phyloP scores from a whole-genome alignment of 2,888 invertebrate species.

The Sphaerophoria taeniata region DNA sequence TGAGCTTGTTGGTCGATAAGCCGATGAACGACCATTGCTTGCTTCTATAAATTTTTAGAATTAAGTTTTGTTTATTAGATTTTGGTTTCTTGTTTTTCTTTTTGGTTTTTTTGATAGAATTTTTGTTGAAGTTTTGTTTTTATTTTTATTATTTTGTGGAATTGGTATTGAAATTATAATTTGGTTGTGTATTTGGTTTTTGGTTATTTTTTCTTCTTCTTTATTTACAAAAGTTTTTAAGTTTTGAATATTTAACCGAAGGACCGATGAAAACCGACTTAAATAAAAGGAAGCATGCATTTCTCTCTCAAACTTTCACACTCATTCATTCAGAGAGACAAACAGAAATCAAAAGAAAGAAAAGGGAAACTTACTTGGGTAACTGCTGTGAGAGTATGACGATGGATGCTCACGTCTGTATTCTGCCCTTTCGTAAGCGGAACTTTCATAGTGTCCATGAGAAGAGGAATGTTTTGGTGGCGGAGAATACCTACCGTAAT shows the following conservation, averaged over 20 bases:
- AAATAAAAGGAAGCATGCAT: slow-evolving; percentile 15
- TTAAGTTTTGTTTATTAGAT: slow-evolving; percentile 66
- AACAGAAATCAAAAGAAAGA: background rate
- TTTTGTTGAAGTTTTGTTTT: slow-evolving; percentile 67
- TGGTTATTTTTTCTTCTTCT: slow-evolving; percentile 8
- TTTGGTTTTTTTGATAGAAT: slow-evolving; percentile 74
- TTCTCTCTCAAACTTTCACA: background rate
- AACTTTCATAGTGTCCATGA: slow-evolving; percentile 80
- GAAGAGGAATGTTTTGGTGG: slow-evolving; percentile 80
- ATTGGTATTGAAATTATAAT: slow-evolving; percentile 53
- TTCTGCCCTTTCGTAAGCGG: slow-evolving; percentile 81
- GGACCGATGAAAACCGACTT: slow-evolving; percentile 7
- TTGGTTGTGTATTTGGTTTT: slow-evolving; percentile 45
- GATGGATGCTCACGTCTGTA: slow-evolving; percentile 81
- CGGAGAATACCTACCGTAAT: slow-evolving; percentile 80
- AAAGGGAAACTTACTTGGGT: slow-evolving; percentile 79
- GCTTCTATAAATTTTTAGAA: slow-evolving; percentile 82
- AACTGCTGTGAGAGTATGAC: slow-evolving; percentile 80
- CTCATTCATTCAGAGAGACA: slow-evolving; percentile 5
- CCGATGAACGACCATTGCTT: slow-evolving; percentile 82
- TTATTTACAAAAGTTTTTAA: slow-evolving; percentile 20
- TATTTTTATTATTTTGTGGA: slow-evolving; percentile 62
- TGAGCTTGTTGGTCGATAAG: slow-evolving; percentile 82
- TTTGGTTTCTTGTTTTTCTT: slow-evolving; percentile 61
- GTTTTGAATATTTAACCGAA: slow-evolving; percentile 32